Conservation (phyloP, 2,113 vertebrate species). For the Phaethon lepturus region DNA sequence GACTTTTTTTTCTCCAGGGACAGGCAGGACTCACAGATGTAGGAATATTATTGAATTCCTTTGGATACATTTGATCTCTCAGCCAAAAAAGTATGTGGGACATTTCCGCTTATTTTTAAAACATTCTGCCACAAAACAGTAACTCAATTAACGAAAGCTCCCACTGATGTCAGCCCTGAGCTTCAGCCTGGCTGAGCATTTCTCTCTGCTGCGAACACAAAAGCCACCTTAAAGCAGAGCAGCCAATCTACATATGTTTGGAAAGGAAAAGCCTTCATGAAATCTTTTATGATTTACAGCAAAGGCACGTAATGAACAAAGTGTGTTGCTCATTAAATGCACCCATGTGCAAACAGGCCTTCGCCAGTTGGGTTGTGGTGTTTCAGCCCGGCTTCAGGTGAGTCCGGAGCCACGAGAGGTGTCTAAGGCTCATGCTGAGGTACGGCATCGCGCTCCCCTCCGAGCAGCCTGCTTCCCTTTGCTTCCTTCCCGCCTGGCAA, state of each 20-base stretch:
- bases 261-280: slow-evolving; percentile 43
- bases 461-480: background rate
- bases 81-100: slow-evolving; percentile 67
- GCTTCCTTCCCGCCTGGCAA: background rate
- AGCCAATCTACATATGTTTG: slow-evolving; percentile 17
- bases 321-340: slow-evolving; percentile 17
- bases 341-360: background rate
- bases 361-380: fast-evolving
- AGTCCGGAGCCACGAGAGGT: background rate
- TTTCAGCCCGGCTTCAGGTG: background rate
- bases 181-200: slow-evolving; percentile 19
- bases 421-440: background rate
- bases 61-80: slow-evolving; percentile 70
- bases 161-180: slow-evolving; percentile 63
- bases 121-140: slow-evolving; percentile 70
- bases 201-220: slow-evolving; percentile 8
- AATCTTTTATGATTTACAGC: slow-evolving; percentile 27
- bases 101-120: slow-evolving; percentile 73
- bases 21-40: slow-evolving; percentile 69
- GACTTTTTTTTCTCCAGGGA: slow-evolving; percentile 44
- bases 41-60: slow-evolving; percentile 74
- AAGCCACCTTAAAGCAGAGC: slow-evolving; percentile 52
- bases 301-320: slow-evolving; percentile 40
- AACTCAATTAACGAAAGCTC: slow-evolving; percentile 67
- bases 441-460: fast-evolving